A percentile compares a stretch with the other conserved stretches of the same genome.
phyloP scores from a whole-genome alignment of 2,888 invertebrate species.

The Bhutanitis thaidina region DNA sequence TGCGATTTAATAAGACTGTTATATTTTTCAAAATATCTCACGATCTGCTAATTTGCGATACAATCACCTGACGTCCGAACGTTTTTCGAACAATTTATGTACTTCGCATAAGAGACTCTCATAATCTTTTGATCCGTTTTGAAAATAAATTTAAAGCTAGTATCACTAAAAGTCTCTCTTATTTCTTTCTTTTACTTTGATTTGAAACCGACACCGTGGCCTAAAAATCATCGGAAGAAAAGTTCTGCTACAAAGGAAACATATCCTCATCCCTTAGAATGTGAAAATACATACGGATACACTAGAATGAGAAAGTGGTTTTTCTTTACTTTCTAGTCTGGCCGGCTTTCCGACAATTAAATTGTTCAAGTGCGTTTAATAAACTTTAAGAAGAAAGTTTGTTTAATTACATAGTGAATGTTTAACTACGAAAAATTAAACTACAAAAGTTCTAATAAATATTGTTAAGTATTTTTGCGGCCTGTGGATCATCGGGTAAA shows the following conservation, averaged over 20 bases:
- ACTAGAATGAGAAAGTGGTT: not conserved
- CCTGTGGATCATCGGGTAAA: conserved; percentile 25
- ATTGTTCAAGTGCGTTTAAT: too few relatives aligned
- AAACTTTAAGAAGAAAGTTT: too few relatives aligned
- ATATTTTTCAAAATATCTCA: conserved; percentile 19
- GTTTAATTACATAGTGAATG: too few relatives aligned
- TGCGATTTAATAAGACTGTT: conserved; percentile 19
- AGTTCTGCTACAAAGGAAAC: not conserved
- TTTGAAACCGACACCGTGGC: too few relatives aligned
- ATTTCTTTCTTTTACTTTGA: too few relatives aligned
- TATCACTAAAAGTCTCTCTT: too few relatives aligned
- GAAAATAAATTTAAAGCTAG: too few relatives aligned
- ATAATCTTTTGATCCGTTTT: not conserved
- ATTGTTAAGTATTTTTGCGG: not conserved
- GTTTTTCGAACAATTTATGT: not conserved
- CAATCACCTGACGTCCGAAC: conserved; percentile 2
- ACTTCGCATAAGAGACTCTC: conserved; percentile 9
- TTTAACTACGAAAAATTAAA: too few relatives aligned
- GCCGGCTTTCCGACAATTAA: too few relatives aligned
- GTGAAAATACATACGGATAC: not conserved
- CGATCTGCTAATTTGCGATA: conserved; percentile 10
- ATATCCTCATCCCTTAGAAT: not conserved
- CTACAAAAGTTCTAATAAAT: too few relatives aligned
- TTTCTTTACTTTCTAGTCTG: too few relatives aligned
- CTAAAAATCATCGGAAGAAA: not conserved